Evolutionary conservation across 2,113 vertebrate species (phyloP).

Genomic region (Puma concolor): DNA sequence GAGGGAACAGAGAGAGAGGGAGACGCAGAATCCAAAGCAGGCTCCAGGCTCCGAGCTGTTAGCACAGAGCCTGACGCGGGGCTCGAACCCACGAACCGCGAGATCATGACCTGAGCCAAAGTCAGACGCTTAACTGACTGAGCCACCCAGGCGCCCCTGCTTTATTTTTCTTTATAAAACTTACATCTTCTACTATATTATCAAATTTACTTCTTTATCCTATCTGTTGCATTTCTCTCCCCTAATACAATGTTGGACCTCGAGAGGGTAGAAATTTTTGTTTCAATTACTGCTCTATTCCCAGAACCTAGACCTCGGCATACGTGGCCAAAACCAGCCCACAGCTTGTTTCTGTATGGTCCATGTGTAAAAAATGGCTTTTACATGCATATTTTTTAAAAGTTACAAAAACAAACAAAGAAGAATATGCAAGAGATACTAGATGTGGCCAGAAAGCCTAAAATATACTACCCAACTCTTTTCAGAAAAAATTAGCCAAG

Average conservation of each 20-base stretch:
- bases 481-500: not conserved
- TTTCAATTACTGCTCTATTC: not conserved
- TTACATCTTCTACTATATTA: not conserved
- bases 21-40: too few species aligned
- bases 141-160: too few species aligned
- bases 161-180: not conserved
- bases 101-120: too few species aligned
- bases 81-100: too few species aligned
- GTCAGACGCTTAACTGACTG: too few species aligned
- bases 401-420: not conserved
- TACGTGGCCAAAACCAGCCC: not conserved
- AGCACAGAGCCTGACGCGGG: too few species aligned
- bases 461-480: not conserved
- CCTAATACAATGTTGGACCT: not conserved
- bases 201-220: not conserved
- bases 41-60: too few species aligned
- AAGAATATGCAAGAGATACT: not conserved
- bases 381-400: not conserved
- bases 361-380: not conserved
- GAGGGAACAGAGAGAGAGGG: too few species aligned
- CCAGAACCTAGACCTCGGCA: not conserved
- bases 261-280: not conserved
- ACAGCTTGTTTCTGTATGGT: not conserved
- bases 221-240: not conserved
- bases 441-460: not conserved